Evolutionary conservation across 2,797 vertebrate species (phyloP), one percentile per base, ranked within the genome.

Genomic region (Allobates femoralis): DNA sequence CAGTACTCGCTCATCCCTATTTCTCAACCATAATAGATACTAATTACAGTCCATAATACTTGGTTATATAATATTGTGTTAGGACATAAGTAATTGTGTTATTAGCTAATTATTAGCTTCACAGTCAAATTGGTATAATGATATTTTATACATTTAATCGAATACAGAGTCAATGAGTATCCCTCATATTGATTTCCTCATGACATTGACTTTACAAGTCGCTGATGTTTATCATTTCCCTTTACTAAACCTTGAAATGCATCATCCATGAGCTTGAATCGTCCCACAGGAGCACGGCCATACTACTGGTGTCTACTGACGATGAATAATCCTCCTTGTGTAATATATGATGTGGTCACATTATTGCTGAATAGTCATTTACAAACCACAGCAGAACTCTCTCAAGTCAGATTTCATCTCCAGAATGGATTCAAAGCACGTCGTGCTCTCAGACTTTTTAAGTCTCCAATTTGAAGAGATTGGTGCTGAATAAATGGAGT

Each of bases 401-500:
- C 37, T 37, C 60, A 41, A 46, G 71, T 21, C 62, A 67, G 69
- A 64, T n/a, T 86, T 55, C 64, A 34, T 86, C 71, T 23, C 69
- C 21, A 12, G 26, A 51, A n/a, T 4, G 19, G 18, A 66, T 81
- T 81, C 60, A n/a, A 62, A 82, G 71, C 28, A 64, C 62, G 37
- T 58, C 26, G 85, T 23, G 16, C 69, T 64, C 77, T 73, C 84
- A 85, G 79, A 86, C 71, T 46, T 84, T 81, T 81, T 58, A 67
- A 86, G 81, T 71, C 79, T 81, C 79, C 79, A 81, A 66, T 76
- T 67, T 41, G 71, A 86, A 79, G 71, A 64, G 46, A 86, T 81
- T 73, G 77, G 4, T 82, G 79, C 85, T 82, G 79, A 86, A 86
- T 86, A 86, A 86, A 86, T 86, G 85, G 79, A 82, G 79, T 11